Evolutionary conservation across 2,888 invertebrate genomes (phyloP), one percentile per base, ranked within the genome.

Genomic region (Conchocele bisecta): DNA sequence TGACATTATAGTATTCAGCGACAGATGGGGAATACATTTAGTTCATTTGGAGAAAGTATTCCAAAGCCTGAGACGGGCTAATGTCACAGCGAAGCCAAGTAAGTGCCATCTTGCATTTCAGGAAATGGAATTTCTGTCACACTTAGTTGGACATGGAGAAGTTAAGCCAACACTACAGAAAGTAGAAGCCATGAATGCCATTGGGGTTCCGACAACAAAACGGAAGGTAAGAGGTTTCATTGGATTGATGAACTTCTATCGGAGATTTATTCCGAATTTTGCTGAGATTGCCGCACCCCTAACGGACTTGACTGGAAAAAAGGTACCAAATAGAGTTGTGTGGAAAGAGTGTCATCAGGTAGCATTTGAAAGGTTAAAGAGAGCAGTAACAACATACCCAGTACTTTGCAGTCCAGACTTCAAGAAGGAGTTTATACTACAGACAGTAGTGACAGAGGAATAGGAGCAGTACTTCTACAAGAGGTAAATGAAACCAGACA

Each of bases 211-310:
- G 3, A 26, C n/a, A 28, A 48, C 48, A 26, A 48, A 48, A 31
- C 15, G 5, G 17, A 28, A 48, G 31, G 28, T 48, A 2, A 7
- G 48, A 11, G 28, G n/a, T 7, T 26, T 48, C n/a, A 48, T 48
- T 26, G 48, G 28, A 6, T 29, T 17, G 13, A 5, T 48, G 3
- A 28, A 5, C 7, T 48, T 48, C 28, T 48, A 48, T 22, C 28
- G 48, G 31, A 6, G 24, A 28, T 48, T 26, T 48, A 48, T 48
- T 48, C 28, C 48, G 5, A 28, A 48, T 48, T 48, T 48, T 48
- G 48, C 48, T n/a, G 48, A 48, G 5, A 28, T 26, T 24, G 20
- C 48, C 3, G 26, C 28, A 3, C 6, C 17, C 13, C 17, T 48
- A 5, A 26, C 48, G 28, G 48, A 48, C 28, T n/a, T 48, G 15